Conservation (phyloP, 2,113 vertebrate species). For the Clarias magur region DNA sequence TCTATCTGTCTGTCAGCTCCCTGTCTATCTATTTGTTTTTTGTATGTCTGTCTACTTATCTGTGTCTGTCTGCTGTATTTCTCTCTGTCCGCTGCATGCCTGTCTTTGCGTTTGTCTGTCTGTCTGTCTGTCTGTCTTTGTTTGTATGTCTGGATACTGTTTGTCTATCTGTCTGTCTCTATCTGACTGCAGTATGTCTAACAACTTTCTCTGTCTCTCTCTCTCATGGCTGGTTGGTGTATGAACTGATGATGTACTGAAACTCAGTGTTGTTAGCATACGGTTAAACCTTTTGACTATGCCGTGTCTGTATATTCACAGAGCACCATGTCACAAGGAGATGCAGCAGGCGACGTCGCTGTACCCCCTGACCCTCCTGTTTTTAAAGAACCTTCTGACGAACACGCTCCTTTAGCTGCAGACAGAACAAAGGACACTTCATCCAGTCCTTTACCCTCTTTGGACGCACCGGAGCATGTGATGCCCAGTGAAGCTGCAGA, state of each 20-base stretch:
- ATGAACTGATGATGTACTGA: neutral
- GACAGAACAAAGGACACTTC: slow-evolving; percentile 39
- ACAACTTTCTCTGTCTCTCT: neutral
- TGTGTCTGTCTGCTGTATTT: neutral
- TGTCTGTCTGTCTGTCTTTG: neutral
- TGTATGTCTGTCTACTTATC: neutral
- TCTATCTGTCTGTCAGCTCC: too few relatives aligned
- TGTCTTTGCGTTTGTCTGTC: neutral
- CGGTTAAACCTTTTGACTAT: neutral
- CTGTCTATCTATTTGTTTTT: too few relatives aligned
- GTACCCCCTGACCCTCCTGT: slow-evolving; percentile 39
- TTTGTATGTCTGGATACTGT: neutral
- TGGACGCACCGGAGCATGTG: slow-evolving; percentile 32
- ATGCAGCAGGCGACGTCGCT: slow-evolving; percentile 36
- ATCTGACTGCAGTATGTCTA: neutral
- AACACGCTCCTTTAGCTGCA: slow-evolving; percentile 31
- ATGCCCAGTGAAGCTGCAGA: neutral
- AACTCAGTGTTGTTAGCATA: neutral
- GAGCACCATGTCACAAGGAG: slow-evolving; percentile 72
- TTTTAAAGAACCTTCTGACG: slow-evolving; percentile 8
- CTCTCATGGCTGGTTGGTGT: neutral
- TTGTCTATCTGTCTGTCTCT: neutral
- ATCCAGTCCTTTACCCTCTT: slow-evolving; percentile 34
- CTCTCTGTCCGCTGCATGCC: neutral
- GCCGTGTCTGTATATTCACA: slow-evolving; percentile 38